phyloP scores from a whole-genome alignment of 1,140 invertebrate species.

The Aethina tumida region DNA sequence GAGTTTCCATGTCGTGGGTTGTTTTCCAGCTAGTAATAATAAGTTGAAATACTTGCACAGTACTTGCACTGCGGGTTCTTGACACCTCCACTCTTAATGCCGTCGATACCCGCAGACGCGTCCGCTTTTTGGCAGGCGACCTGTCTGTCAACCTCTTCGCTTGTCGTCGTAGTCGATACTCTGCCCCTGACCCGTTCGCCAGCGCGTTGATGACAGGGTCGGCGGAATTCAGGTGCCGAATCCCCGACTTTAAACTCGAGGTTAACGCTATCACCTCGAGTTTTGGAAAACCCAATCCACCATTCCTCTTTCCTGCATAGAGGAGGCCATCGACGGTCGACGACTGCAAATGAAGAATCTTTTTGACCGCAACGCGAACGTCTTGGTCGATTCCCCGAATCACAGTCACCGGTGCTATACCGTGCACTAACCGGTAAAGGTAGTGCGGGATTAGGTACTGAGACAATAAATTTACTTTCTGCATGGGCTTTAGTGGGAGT shows the following conservation, averaged over 20 bases:
- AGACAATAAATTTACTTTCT: conserved; percentile 19
- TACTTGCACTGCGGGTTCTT: too few species aligned
- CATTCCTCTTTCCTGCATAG: conserved; percentile 21
- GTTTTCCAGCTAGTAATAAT: conserved; percentile 1
- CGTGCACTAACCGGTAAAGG: conserved; percentile 10
- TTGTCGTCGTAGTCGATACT: conserved; percentile 11
- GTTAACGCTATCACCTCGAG: conserved; percentile 12
- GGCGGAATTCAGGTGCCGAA: conserved; percentile 3
- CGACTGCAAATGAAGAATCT: conserved; percentile 16
- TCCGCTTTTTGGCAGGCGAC: too few species aligned
- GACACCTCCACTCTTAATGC: too few species aligned
- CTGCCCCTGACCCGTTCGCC: conserved; percentile 8
- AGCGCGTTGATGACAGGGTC: conserved; percentile 19
- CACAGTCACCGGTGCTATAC: background rate
- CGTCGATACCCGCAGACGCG: too few species aligned
- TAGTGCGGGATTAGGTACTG: conserved; percentile 21
- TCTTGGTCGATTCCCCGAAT: conserved; percentile 16
- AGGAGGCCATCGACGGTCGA: conserved; percentile 14
- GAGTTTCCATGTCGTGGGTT: conserved; percentile 17
- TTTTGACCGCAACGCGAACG: conserved; percentile 11
- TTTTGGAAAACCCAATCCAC: conserved; percentile 21
- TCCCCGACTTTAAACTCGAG: conserved; percentile 9
- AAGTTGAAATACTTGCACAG: too few species aligned
- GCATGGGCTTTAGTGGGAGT: conserved; percentile 19
- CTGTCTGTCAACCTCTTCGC: too few species aligned